A percentile compares a stretch with the other conserved stretches of the same genome.
Conservation (phyloP, 2,888 invertebrate genomes). For the Hoplodrina blanda region DNA sequence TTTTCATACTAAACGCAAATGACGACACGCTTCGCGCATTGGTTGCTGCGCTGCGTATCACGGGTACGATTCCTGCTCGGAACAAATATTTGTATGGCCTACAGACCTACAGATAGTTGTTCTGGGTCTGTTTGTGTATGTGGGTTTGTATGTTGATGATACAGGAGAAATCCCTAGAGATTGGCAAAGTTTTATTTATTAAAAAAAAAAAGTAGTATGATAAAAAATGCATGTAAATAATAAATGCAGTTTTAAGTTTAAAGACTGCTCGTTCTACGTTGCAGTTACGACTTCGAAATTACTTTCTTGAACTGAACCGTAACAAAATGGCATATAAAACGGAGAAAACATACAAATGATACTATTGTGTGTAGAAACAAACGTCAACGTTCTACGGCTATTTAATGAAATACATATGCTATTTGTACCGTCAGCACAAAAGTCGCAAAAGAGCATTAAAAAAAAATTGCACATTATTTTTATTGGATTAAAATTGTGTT, state of each 20-base stretch:
- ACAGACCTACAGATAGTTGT: no score
- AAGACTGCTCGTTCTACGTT: constrained; percentile 3
- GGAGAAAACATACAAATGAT: constrained; percentile 1
- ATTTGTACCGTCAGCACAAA: background rate
- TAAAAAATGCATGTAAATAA: constrained; percentile 6
- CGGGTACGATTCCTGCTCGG: no score
- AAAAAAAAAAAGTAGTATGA: no score
- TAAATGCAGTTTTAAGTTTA: constrained; percentile 7
- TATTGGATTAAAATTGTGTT: background rate
- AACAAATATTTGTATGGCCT: no score
- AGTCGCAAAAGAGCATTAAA: background rate
- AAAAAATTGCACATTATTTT: background rate
- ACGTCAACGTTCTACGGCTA: background rate
- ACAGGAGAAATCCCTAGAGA: no score
- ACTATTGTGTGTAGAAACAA: background rate
- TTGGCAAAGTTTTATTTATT: no score
- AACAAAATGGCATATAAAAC: constrained; percentile 4
- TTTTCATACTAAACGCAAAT: constrained; percentile 7
- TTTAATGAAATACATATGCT: constrained; percentile 2
- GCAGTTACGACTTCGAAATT: constrained; percentile 10
- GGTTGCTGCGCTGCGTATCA: no score
- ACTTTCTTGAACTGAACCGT: constrained; percentile 18
- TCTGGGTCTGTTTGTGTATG: no score
- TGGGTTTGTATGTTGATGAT: no score
- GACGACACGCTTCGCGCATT: no score